Percentiles rank a stretch among this genome's conserved stretches.
These are phyloP conservation scores for Malurus melanocephalus DNA, from an alignment of 2,113 vertebrate species.

Conservation along the genomic window DNA sequence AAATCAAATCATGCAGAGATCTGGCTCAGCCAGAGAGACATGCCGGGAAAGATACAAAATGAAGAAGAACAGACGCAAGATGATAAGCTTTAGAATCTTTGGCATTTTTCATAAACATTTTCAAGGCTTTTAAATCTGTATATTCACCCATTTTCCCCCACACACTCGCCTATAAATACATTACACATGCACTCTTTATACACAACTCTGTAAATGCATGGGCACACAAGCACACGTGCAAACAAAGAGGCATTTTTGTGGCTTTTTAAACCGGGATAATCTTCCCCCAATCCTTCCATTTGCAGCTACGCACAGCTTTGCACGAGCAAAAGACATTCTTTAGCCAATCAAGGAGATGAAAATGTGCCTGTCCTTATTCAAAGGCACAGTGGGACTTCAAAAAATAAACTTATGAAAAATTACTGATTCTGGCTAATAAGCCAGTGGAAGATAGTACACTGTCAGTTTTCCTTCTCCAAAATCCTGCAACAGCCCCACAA, in stretches of 20 bases:
- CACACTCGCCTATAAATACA: conserved; percentile 29
- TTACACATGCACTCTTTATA: conserved; percentile 22
- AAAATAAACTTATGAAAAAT: conserved; percentile 12
- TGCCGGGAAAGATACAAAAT: conserved; percentile 63
- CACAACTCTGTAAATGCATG: not conserved
- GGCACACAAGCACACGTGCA: not conserved
- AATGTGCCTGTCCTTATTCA: conserved; percentile 1
- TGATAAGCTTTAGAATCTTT: conserved; percentile 71
- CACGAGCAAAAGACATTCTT: conserved; percentile 43
- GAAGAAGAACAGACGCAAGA: conserved; percentile 70
- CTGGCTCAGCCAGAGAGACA: conserved; percentile 65
- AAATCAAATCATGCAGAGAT: conserved; percentile 78
- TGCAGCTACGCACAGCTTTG: conserved; percentile 7
- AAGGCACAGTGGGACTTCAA: not conserved
- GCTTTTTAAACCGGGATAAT: conserved; percentile 46
- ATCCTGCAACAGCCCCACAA: not conserved
- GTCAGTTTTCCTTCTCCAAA: not conserved
- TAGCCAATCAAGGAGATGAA: conserved; percentile 44
- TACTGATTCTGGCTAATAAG: not conserved
- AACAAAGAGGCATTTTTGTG: conserved; percentile 31
- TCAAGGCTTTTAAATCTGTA: conserved; percentile 62
- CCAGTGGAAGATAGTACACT: not conserved
- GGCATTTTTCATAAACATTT: conserved; percentile 74
- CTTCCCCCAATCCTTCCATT: conserved; percentile 40
- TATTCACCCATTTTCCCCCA: not conserved